A percentile compares a stretch with the other conserved stretches of the same genome.
phyloP scores from a whole-genome alignment of 2,113 vertebrate genomes.

The Delphinapterus leucas region DNA sequence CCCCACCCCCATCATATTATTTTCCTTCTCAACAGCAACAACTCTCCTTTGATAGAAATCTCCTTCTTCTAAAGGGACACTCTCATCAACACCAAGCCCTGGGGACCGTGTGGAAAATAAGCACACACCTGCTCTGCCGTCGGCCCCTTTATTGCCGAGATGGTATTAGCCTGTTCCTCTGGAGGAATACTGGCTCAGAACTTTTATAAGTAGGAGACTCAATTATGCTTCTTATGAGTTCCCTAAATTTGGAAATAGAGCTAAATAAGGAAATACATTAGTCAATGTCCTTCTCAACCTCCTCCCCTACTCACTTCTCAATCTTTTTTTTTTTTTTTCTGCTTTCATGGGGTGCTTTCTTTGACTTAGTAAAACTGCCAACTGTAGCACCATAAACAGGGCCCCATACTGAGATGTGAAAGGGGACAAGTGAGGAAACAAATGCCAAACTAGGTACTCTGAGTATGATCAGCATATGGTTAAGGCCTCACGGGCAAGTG shows the following conservation, averaged over 20 bases:
- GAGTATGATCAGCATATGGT: not conserved
- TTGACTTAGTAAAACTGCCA: conserved; percentile 12
- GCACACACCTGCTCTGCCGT: not conserved
- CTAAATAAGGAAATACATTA: conserved; percentile 70
- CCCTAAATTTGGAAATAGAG: conserved; percentile 72
- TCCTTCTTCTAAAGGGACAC: not conserved
- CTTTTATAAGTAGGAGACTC: conserved; percentile 70
- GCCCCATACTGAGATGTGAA: not conserved
- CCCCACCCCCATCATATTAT: not conserved
- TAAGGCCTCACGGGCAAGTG: not conserved
- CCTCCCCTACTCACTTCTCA: conserved; percentile 42
- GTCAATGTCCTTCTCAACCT: conserved; percentile 58
- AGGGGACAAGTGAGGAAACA: not conserved
- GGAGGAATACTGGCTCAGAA: conserved; percentile 68
- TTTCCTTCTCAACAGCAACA: not conserved
- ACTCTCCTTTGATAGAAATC: conserved; percentile 41
- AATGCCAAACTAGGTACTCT: not conserved
- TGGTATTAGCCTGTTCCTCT: conserved; percentile 56
- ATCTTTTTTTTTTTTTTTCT: not conserved
- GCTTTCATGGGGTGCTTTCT: conserved; percentile 43
- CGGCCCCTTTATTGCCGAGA: conserved; percentile 9
- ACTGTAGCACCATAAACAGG: not conserved
- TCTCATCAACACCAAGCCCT: not conserved
- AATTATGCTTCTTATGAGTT: conserved; percentile 70
- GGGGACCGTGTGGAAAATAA: not conserved